These are phyloP conservation scores for Onychomys torridus DNA, from an alignment of 2,797 vertebrate genomes.

Conservation along the genomic window DNA sequence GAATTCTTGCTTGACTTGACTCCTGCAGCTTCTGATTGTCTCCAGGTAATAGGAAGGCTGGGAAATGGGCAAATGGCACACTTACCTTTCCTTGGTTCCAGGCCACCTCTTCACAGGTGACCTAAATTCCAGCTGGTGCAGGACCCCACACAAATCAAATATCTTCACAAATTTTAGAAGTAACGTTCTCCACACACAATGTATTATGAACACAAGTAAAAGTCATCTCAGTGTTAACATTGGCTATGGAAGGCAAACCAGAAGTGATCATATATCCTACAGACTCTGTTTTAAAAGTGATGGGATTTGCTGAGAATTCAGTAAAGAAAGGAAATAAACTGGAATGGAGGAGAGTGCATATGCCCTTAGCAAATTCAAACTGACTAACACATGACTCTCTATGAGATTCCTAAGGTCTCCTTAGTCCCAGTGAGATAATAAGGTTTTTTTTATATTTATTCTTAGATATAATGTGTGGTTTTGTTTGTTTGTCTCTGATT, in stretches of 20 bases:
- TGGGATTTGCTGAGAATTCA: not conserved
- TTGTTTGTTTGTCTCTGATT: not conserved
- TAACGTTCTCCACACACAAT: not conserved
- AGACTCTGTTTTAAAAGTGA: not conserved
- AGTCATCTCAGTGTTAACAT: not conserved
- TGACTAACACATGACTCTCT: not conserved
- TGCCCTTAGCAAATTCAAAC: not conserved
- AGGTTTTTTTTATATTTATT: not conserved
- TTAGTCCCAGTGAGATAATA: not conserved
- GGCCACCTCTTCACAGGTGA: no score
- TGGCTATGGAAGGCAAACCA: not conserved
- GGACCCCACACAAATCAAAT: not conserved
- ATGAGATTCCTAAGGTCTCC: not conserved
- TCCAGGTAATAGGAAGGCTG: no score
- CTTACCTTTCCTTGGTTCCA: no score
- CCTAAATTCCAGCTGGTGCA: no score
- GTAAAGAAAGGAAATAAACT: not conserved
- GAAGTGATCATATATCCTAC: not conserved
- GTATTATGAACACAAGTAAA: constrained; percentile 19
- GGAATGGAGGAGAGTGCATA: fast-evolving
- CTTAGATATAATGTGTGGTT: not conserved
- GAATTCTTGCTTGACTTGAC: no score
- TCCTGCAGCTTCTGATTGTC: no score
- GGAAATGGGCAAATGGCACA: no score
- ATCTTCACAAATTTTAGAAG: not conserved